Base-by-base conservation (phyloP, 2,113 vertebrate species). In the Dinomys branickii region DNA sequence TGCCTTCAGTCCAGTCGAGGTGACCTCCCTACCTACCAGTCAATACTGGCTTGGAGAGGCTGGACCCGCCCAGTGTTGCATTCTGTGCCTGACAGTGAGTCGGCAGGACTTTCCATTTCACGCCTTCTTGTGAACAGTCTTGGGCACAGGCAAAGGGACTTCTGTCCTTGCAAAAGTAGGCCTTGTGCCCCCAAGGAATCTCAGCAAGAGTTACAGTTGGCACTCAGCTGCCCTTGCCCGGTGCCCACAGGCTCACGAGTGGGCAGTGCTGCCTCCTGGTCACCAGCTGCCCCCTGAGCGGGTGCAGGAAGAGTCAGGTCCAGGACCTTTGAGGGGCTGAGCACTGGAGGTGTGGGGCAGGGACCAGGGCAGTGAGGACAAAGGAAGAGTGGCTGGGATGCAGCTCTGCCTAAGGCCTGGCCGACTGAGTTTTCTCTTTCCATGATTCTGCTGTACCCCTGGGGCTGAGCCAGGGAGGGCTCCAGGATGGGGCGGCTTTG, bases 21-120 rank as follows among this genome's bases (percentile, higher is more conserved):
- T 52, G 63, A 87, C 22, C 8, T n/a, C 63, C 22, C 5, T 3
- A 28, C 35, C 12, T 0, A 14, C 47, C 47, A 71, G 47, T 30
- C 33, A 20, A 5, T 41, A 35, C 19, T 52, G 71, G 38, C 50
- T 54, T 80, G 7, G 14, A 75, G 38, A 28, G 35, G 69, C 41
- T 26, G 26, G 7, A 28, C n/a, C 13, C 22, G 1, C 59, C 11
- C 69, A 61, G 30, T 56, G 52, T 94, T 16, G 4, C 5, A 67
- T 67, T 47, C 50, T 47, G 38, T 1, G 80, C n/a, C 1, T 1
- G 0, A 12, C n/a, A 50, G 50, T 4, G 44, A 69, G 33, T 24
- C 83, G 52, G 81, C 26, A n/a, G 85, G 83, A 84, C 71, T 88
- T 92, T 93, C 78, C 56, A 91, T 87, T 24, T 67, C 8, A 5